Evolutionary conservation across 1,140 invertebrate species (phyloP).

Genomic region (Ceratitis capitata): DNA sequence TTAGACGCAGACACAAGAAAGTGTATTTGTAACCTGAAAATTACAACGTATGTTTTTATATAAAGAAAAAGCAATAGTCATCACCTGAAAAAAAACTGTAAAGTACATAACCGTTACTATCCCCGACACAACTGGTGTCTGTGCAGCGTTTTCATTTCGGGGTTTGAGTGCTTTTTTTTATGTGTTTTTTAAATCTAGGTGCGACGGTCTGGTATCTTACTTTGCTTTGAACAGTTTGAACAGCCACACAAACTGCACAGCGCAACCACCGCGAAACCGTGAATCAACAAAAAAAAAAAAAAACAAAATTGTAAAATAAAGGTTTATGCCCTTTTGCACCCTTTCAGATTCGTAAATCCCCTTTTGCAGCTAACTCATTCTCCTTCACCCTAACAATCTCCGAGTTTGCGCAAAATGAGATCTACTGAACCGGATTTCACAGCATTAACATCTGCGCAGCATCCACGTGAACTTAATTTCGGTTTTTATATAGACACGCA

Average conservation of each 20-base stretch:
- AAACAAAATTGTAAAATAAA: conserved; percentile 29
- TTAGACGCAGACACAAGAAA: not conserved
- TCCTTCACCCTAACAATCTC: conserved; percentile 5
- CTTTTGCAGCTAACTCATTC: not conserved
- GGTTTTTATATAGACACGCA: not conserved
- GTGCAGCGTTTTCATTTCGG: not conserved
- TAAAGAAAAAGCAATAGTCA: not conserved
- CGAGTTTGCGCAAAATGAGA: not conserved
- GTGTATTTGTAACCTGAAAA: not conserved
- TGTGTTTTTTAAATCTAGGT: not conserved
- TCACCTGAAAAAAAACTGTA: not conserved
- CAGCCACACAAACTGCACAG: not conserved
- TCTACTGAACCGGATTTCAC: not conserved
- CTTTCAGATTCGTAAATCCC: not conserved
- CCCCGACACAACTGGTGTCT: not conserved
- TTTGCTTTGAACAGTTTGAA: not conserved
- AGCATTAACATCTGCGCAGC: conserved; percentile 27
- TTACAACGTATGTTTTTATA: not conserved
- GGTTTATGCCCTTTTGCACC: not conserved
- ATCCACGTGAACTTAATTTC: not conserved
- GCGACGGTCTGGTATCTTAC: not conserved
- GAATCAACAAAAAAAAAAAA: conserved; percentile 32
- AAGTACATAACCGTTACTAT: not conserved
- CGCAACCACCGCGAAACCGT: not conserved
- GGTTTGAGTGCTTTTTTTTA: not conserved